Conservation (phyloP, 2,888 invertebrate genomes). For the Lithophane ornitopus region DNA sequence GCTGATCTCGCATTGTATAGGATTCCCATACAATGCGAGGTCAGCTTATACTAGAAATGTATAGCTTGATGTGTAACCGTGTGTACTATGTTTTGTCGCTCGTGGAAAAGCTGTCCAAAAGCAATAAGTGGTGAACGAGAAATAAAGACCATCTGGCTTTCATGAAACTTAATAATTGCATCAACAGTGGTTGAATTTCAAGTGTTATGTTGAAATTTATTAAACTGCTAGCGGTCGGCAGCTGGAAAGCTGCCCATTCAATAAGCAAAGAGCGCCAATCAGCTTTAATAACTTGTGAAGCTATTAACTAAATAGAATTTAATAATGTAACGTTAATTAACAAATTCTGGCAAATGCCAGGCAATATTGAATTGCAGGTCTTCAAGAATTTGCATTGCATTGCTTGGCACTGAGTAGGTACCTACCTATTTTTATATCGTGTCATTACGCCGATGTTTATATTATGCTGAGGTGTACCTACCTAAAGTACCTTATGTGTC, state of each 20-base stretch:
- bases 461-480: too few relatives aligned
- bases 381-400: background rate
- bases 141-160: background rate
- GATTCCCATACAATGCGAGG: too few relatives aligned
- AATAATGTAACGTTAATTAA: background rate
- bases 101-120: background rate
- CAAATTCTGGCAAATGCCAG: background rate
- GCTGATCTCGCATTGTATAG: too few relatives aligned
- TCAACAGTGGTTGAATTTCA: constrained; percentile 25
- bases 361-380: background rate
- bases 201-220: constrained; percentile 8
- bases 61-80: too few relatives aligned
- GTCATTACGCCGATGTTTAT: too few relatives aligned
- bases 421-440: too few relatives aligned
- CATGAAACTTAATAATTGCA: constrained; percentile 13
- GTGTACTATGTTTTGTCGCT: background rate
- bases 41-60: too few relatives aligned
- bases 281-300: constrained; percentile 17
- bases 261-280: constrained; percentile 29
- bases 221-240: background rate
- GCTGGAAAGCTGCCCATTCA: constrained; percentile 38
- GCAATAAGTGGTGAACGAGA: too few relatives aligned
- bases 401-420: background rate
- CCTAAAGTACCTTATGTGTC: too few relatives aligned
- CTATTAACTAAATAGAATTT: constrained; percentile 16